phyloP scores from a whole-genome alignment of 2,888 invertebrate species.

The Drosophila stalkeri region DNA sequence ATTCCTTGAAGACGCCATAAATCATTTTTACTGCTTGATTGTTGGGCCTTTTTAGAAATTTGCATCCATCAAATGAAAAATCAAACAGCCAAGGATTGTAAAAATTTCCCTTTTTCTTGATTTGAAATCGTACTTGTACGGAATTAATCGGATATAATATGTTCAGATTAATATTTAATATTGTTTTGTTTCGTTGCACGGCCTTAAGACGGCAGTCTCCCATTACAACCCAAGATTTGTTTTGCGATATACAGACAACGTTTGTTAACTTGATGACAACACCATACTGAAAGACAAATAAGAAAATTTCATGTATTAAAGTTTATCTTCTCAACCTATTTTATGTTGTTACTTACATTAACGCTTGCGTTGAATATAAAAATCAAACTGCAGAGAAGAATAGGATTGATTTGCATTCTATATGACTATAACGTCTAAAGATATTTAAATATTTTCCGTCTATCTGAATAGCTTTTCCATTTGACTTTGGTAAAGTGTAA shows the following conservation, averaged over 20 bases:
- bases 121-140: background rate
- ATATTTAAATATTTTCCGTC: background rate
- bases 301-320: background rate
- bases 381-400: background rate
- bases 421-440: background rate
- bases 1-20: background rate
- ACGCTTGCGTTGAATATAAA: background rate
- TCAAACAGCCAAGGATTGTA: background rate
- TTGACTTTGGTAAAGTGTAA: no score
- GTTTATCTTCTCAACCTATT: background rate
- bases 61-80: slow-evolving; percentile 2
- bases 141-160: background rate
- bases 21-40: background rate
- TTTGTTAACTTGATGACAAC: background rate
- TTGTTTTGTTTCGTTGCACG: background rate
- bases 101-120: background rate
- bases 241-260: background rate
- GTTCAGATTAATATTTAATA: background rate
- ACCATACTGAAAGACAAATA: background rate
- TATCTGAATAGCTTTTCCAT: background rate
- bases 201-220: background rate
- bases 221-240: background rate
- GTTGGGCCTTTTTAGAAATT: background rate
- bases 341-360: background rate
- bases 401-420: background rate